Evolutionary conservation across 2,888 invertebrate species (phyloP).

Genomic region (Synanthedon myopaeformis): DNA sequence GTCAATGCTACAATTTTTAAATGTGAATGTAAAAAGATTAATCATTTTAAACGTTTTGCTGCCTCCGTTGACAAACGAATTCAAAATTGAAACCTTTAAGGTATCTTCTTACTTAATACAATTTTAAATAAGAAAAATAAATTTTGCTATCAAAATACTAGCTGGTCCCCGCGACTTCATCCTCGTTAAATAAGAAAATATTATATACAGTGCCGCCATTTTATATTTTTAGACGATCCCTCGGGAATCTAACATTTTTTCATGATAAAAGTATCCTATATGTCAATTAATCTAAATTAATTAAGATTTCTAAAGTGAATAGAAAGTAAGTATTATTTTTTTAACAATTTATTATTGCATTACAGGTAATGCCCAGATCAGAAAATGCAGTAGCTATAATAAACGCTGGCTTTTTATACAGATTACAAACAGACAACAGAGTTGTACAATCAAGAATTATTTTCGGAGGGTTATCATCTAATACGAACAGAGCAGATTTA

Average conservation of each 20-base stretch:
- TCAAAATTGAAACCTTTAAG: slow-evolving; percentile 72
- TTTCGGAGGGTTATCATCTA: slow-evolving; percentile 62
- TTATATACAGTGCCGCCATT: too few relatives aligned
- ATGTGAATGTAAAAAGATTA: slow-evolving; percentile 32
- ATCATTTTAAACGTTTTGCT: slow-evolving; percentile 64
- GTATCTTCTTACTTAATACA: slow-evolving; percentile 9
- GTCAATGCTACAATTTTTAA: slow-evolving; percentile 47
- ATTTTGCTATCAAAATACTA: too few relatives aligned
- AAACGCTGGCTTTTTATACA: slow-evolving; percentile 74
- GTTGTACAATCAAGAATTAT: slow-evolving; percentile 56
- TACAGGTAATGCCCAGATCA: slow-evolving; percentile 75
- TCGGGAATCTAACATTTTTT: too few relatives aligned
- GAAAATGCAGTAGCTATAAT: slow-evolving; percentile 77
- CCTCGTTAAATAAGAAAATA: too few relatives aligned
- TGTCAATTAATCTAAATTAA: too few relatives aligned
- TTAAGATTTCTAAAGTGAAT: too few relatives aligned
- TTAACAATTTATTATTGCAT: slow-evolving; percentile 1
- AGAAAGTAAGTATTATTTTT: too few relatives aligned
- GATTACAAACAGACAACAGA: slow-evolving; percentile 39
- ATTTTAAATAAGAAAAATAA: too few relatives aligned
- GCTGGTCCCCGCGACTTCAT: too few relatives aligned
- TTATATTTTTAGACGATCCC: too few relatives aligned
- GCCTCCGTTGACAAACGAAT: slow-evolving; percentile 52
- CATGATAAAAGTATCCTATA: too few relatives aligned
- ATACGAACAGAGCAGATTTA: slow-evolving; percentile 41